Base-by-base conservation (phyloP, 2,888 invertebrate genomes). In the Pollenia amentaria region DNA sequence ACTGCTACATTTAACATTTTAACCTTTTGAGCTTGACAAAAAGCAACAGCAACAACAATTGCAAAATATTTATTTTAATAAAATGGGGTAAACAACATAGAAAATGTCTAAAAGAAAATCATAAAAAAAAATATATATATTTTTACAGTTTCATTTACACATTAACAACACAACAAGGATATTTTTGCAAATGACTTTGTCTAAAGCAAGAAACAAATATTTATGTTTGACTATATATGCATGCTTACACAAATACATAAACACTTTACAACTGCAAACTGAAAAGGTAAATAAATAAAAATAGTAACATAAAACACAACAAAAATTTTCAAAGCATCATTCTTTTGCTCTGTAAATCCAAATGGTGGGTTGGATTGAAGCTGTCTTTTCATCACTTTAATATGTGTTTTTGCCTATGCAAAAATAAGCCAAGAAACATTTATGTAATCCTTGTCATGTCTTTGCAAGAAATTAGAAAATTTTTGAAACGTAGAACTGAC, bases 1-100 rank as follows among this genome's bases (percentile, higher is more conserved):
- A 73, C 77, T 78, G 81, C 70, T 44, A 79, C 85, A 79, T 86
- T 86, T 86, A 82, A 85, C 85, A 82, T 85, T 85, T 82, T 82
- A 86, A 86, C 85, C 85, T 86, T 82, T 78, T 82, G 70, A 79
- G 72, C 62, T 55, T 42, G n/a, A 29, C 16, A 29, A 72, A 64
- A 65, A 65, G 8, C 29, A 40, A 67, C 70, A 73, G 38, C 53
- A 75, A 65, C 18, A 78, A 21, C 79, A 67, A 75, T 69, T 69
- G 79, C 62, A 75, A 55, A 75, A 44, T 65, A 14, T 53, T 70
- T 77, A 21, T 60, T 69, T 64, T 18, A 46, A 78, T n/a, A 55
- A 67, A 86, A 44, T 69, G 40, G 73, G 65, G 62, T 70, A 14
- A 62, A 72, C 62, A 55, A n/a, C 51, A 72, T 12, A 44, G 11